phyloP scores from a whole-genome alignment of 1,140 invertebrate genomes.

The Diabrotica virgifera region DNA sequence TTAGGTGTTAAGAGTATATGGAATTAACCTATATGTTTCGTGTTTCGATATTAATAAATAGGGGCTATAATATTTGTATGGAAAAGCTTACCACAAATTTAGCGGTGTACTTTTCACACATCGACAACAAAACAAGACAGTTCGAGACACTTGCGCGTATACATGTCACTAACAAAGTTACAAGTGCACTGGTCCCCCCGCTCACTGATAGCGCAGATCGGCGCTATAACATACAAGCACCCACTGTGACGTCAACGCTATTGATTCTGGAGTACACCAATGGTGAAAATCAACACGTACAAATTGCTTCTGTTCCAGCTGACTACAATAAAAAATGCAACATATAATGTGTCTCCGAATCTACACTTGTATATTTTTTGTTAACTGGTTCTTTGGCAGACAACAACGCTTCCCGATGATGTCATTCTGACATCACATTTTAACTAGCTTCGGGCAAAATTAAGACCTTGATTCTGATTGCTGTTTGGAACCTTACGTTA shows the following conservation, averaged over 20 bases:
- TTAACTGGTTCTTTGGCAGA: conserved; percentile 20
- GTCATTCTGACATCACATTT: conserved; percentile 48
- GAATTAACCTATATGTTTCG: conserved; percentile 9
- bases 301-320: conserved; percentile 28
- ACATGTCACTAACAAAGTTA: conserved; percentile 49
- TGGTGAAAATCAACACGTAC: conserved; percentile 31
- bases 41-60: neutral
- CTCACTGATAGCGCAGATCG: conserved; percentile 44
- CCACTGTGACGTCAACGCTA: conserved; percentile 46
- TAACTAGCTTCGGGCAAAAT: conserved; percentile 39
- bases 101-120: conserved; percentile 36
- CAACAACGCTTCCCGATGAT: conserved; percentile 46
- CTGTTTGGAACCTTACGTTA: conserved; percentile 32
- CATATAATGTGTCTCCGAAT: too few relatives aligned
- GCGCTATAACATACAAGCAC: conserved; percentile 39
- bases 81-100: conserved; percentile 40
- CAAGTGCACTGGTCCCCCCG: conserved; percentile 46
- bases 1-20: conserved; percentile 29
- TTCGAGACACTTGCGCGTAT: conserved; percentile 47
- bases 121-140: conserved; percentile 44
- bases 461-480: conserved; percentile 43
- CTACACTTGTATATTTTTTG: too few relatives aligned
- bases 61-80: conserved; percentile 10
- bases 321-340: too few relatives aligned
- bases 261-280: conserved; percentile 45